phyloP scores from a whole-genome alignment of 2,113 vertebrate species.

The Megalops atlanticus region DNA sequence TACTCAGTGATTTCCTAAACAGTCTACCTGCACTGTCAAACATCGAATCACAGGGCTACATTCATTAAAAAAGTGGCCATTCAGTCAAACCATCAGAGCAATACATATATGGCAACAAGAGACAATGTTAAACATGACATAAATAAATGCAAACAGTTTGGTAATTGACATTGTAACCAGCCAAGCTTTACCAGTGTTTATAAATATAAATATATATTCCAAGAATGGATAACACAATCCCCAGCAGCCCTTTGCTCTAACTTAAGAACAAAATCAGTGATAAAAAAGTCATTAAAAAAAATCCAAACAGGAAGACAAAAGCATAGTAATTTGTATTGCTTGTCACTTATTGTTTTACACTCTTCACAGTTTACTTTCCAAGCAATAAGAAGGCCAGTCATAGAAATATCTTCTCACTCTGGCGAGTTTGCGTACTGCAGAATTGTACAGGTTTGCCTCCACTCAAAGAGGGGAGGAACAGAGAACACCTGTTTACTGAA shows the following conservation, averaged over 20 bases:
- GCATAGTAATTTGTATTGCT: constrained; percentile 26
- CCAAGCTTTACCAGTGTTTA: constrained; percentile 65
- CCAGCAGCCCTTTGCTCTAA: not conserved
- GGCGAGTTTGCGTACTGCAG: constrained; percentile 21
- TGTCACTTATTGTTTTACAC: not conserved
- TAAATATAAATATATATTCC: constrained; percentile 48
- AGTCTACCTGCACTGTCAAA: constrained; percentile 29
- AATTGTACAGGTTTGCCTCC: not conserved
- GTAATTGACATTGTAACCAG: constrained; percentile 71
- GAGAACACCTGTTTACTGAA: constrained; percentile 13
- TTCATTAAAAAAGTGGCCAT: constrained; percentile 43
- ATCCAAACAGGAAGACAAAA: constrained; percentile 34
- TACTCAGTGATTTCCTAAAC: not conserved
- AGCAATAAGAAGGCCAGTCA: constrained; percentile 7
- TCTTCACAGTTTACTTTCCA: constrained; percentile 41
- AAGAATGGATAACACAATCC: constrained; percentile 5
- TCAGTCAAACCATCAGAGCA: constrained; percentile 28
- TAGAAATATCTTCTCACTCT: constrained; percentile 35
- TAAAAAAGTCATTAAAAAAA: constrained; percentile 51
- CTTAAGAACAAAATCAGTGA: not conserved
- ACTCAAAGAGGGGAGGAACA: not conserved
- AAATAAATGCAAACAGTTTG: constrained; percentile 51
- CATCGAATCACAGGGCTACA: constrained; percentile 23
- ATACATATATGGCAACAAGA: constrained; percentile 51
- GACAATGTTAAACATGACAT: constrained; percentile 41